Evolutionary conservation across 1,140 invertebrate genomes (phyloP).

Genomic region (Aricia agestis): DNA sequence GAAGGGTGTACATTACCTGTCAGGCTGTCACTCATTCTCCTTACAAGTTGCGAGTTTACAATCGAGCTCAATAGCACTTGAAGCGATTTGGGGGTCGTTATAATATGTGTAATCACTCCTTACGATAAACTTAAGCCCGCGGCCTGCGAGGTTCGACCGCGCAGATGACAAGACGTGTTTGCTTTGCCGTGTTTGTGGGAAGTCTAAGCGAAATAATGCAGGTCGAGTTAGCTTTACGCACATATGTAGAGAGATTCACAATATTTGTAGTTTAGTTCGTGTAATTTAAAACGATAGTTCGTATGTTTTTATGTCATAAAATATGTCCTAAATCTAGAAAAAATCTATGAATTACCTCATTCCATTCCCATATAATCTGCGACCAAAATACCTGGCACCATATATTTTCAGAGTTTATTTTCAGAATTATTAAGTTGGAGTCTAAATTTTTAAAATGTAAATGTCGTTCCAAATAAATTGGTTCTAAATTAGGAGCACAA

Average conservation of each 20-base stretch:
- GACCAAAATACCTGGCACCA: too few species aligned
- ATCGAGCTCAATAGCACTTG: not conserved
- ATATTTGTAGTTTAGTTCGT: too few species aligned
- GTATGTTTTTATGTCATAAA: too few species aligned
- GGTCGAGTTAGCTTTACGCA: too few species aligned
- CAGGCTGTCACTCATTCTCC: not conserved
- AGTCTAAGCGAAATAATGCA: too few species aligned
- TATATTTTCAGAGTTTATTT: not conserved
- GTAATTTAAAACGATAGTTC: not conserved
- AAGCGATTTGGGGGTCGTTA: not conserved
- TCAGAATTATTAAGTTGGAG: not conserved
- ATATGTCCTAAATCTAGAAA: too few species aligned
- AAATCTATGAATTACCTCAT: too few species aligned
- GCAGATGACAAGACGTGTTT: too few species aligned
- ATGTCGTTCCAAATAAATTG: not conserved
- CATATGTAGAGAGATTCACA: too few species aligned
- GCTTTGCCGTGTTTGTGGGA: too few species aligned
- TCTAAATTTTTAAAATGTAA: not conserved
- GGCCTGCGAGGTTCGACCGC: too few species aligned
- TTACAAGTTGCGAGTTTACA: not conserved
- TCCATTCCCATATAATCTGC: too few species aligned
- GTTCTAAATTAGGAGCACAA: not conserved
- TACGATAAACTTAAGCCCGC: not conserved
- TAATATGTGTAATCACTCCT: not conserved
- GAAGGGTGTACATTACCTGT: not conserved